Conservation (phyloP, 2,888 invertebrate species). For the Drosophila ezoana region DNA sequence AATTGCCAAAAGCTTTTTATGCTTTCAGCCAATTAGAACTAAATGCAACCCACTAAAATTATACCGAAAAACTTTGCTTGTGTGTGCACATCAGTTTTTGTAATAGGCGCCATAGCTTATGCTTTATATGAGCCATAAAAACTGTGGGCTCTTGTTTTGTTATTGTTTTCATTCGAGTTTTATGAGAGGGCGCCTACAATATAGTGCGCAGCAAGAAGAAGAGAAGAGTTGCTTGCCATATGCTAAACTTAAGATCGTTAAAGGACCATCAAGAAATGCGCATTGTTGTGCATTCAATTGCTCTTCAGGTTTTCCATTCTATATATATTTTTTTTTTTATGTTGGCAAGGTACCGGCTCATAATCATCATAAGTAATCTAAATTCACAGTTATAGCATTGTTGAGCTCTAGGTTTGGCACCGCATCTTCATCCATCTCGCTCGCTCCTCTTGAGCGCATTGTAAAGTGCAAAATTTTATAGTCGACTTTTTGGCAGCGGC, state of each 20-base stretch:
- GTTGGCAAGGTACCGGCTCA: constrained; percentile 38
- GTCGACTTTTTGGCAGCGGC: constrained; percentile 58
- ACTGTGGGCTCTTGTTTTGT: constrained; percentile 15
- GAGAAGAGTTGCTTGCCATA: constrained; percentile 23
- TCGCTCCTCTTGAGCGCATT: constrained; percentile 48
- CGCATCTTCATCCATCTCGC: neutral
- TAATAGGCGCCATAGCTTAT: constrained; percentile 41
- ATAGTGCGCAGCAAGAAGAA: constrained; percentile 4
- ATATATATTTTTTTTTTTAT: constrained; percentile 13
- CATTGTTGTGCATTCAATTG: constrained; percentile 57
- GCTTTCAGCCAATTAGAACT: constrained; percentile 53
- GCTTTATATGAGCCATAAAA: constrained; percentile 55
- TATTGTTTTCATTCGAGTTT: constrained; percentile 15
- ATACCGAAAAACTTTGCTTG: constrained; percentile 20
- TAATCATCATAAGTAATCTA: constrained; percentile 76
- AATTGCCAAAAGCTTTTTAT: constrained; percentile 42
- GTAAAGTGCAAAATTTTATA: constrained; percentile 63
- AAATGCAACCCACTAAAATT: constrained; percentile 53
- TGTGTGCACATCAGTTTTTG: constrained; percentile 23
- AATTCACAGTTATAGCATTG: constrained; percentile 71
- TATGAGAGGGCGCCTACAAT: constrained; percentile 42
- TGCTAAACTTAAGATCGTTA: constrained; percentile 63
- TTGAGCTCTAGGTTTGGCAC: constrained; percentile 15
- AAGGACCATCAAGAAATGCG: constrained; percentile 57
- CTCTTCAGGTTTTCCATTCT: constrained; percentile 5